These are phyloP conservation scores for Scytalopus superciliaris DNA, from an alignment of 2,113 vertebrate species.

Conservation along the genomic window DNA sequence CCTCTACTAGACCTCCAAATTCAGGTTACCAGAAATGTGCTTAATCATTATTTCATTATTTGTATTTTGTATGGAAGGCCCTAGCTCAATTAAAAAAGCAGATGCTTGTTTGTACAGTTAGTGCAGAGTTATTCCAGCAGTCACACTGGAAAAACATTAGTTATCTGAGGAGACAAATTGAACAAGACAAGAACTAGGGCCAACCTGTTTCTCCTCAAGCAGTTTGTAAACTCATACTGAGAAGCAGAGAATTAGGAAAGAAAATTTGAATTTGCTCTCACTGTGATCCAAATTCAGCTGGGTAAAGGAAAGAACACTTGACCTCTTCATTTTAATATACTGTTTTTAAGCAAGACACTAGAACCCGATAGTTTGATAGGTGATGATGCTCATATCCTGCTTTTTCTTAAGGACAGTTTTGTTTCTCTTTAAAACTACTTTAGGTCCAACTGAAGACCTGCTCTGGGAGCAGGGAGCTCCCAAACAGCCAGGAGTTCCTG, in stretches of 20 bases:
- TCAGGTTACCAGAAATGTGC: neutral
- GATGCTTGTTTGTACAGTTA: neutral
- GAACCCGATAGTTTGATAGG: neutral
- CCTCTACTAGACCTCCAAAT: neutral
- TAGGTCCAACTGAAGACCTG: neutral
- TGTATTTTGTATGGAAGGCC: neutral
- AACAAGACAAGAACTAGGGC: slow-evolving; percentile 42
- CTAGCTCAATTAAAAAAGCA: neutral
- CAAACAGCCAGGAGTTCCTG: neutral
- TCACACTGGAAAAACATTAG: neutral
- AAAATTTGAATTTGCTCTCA: neutral
- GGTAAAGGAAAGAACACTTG: neutral
- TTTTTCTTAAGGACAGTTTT: neutral
- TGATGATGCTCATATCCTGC: neutral
- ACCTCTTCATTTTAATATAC: neutral
- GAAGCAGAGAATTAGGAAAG: neutral
- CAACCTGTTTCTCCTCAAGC: slow-evolving; percentile 38
- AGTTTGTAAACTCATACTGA: neutral
- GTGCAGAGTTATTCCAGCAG: neutral
- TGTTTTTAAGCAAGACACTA: neutral
- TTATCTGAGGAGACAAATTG: slow-evolving; percentile 28
- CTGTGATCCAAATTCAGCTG: neutral
- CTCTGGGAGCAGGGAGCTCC: neutral
- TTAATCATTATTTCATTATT: neutral
- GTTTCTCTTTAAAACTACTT: neutral